phyloP scores from a whole-genome alignment of 2,113 vertebrate genomes.

The Petrocephalus microphthalmus region DNA sequence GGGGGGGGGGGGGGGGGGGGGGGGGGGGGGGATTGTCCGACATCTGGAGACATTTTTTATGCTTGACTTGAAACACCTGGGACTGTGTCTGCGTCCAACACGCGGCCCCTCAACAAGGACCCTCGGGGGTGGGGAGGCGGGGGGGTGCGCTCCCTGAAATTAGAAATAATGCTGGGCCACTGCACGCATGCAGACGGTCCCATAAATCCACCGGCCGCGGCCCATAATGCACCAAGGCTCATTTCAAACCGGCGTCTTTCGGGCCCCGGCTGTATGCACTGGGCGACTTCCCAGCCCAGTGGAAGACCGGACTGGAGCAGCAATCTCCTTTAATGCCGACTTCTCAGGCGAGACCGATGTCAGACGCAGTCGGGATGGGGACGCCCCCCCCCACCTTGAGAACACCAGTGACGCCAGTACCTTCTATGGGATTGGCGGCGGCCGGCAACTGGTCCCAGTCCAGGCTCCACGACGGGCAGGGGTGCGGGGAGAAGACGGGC shows the following conservation, averaged over 20 bases:
- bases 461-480: constrained; percentile 73
- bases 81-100: background rate
- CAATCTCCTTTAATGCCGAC: background rate
- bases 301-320: background rate
- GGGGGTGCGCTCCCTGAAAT: background rate
- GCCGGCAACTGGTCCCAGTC: constrained; percentile 78
- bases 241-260: background rate
- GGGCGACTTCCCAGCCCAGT: background rate
- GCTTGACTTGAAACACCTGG: background rate
- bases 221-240: background rate
- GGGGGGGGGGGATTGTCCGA: background rate
- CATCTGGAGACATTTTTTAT: background rate
- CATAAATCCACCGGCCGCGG: background rate
- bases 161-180: background rate
- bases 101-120: background rate
- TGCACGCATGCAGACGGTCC: background rate
- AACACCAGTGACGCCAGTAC: constrained; percentile 54
- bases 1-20: background rate
- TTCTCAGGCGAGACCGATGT: background rate
- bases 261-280: background rate
- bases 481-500: constrained; percentile 72
- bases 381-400: background rate
- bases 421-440: constrained; percentile 85
- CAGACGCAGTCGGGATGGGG: background rate
- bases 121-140: background rate